A percentile compares a stretch with the other conserved stretches of the same genome.
Conservation (phyloP, 1,140 invertebrate genomes). For the Drosophila lini region DNA sequence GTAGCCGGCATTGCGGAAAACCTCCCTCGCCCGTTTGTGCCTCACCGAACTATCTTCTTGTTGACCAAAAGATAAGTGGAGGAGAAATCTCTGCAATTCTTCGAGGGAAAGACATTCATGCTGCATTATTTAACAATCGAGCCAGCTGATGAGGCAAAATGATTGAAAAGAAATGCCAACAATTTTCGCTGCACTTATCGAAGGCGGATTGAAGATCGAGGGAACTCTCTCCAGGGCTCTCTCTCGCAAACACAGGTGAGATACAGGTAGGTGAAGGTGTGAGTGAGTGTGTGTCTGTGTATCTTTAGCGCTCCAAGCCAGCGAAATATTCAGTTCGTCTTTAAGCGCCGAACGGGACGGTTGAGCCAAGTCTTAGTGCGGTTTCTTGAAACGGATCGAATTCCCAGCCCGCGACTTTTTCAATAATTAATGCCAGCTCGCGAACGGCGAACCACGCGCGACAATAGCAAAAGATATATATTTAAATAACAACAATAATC, state of each 20-base stretch:
- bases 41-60: background rate
- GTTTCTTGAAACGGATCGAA: conserved; percentile 29
- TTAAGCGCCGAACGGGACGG: conserved; percentile 51
- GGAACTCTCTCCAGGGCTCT: conserved; percentile 34
- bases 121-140: conserved; percentile 49
- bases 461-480: conserved; percentile 49
- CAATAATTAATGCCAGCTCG: conserved; percentile 62
- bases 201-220: conserved; percentile 52
- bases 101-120: conserved; percentile 48
- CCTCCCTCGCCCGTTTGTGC: background rate
- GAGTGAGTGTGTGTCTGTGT: conserved; percentile 27
- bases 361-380: conserved; percentile 28
- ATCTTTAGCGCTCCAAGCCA: conserved; percentile 34
- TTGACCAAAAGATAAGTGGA: conserved; percentile 9
- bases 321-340: conserved; percentile 51
- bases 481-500: conserved; percentile 43
- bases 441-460: conserved; percentile 12
- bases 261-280: conserved; percentile 17
- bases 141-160: conserved; percentile 44
- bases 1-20: conserved; percentile 31
- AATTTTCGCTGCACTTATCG: conserved; percentile 72
- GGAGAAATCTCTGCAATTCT: conserved; percentile 62
- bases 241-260: background rate
- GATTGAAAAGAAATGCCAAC: conserved; percentile 75
- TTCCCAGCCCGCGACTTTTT: conserved; percentile 43